These are phyloP conservation scores for Aphaenogaster rudis DNA, from an alignment of 1,140 invertebrate species.

Conservation along the genomic window DNA sequence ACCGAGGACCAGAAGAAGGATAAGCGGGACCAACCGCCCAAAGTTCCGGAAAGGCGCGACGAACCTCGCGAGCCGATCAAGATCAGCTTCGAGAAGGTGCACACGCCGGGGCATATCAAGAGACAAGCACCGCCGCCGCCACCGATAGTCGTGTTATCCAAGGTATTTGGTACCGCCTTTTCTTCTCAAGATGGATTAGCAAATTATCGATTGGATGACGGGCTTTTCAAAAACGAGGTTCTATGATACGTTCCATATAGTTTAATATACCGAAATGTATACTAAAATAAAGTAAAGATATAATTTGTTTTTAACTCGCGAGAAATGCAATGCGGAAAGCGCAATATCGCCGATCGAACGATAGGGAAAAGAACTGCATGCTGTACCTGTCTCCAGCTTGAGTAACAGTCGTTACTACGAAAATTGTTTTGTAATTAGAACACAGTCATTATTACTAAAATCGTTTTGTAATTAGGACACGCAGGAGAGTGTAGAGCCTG, in stretches of 20 bases:
- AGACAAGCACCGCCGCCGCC: slow-evolving; percentile 83
- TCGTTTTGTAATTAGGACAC: slow-evolving; percentile 44
- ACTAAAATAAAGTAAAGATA: background rate
- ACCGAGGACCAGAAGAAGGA: slow-evolving; percentile 53
- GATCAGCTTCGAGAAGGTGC: slow-evolving; percentile 74
- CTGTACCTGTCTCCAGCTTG: background rate
- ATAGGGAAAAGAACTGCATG: background rate
- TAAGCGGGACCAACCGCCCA: slow-evolving; percentile 46
- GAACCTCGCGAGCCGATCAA: slow-evolving; percentile 53
- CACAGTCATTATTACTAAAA: slow-evolving; percentile 22
- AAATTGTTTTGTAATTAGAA: slow-evolving; percentile 31
- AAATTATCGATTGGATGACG: background rate
- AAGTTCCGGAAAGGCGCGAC: background rate
- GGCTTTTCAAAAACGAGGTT: background rate
- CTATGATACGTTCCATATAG: background rate
- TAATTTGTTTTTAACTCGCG: background rate
- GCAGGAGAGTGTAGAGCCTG: slow-evolving; percentile 22
- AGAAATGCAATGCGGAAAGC: background rate
- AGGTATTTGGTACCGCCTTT: background rate
- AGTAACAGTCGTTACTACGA: background rate
- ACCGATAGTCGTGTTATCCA: slow-evolving; percentile 60
- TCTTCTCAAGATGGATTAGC: background rate
- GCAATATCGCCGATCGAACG: background rate
- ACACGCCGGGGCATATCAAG: slow-evolving; percentile 76
- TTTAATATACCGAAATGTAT: background rate